Percentiles rank a stretch among this genome's conserved stretches.
Conservation (phyloP, 2,797 vertebrate species). For the Anas acuta region DNA sequence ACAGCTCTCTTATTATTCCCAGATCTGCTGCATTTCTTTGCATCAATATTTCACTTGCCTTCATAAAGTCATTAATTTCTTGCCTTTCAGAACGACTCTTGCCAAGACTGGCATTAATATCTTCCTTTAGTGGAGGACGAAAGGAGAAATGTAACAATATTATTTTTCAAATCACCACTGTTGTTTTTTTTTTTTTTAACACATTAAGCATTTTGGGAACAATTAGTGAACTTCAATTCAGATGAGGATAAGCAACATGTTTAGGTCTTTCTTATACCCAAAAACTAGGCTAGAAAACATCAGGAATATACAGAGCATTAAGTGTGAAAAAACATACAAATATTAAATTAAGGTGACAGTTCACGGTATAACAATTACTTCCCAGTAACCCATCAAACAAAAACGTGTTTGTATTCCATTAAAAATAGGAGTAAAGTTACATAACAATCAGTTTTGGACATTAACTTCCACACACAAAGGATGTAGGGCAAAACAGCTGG, state of each 20-base stretch:
- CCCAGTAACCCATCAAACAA: neutral
- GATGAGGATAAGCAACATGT: neutral
- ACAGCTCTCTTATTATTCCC: constrained; percentile 79
- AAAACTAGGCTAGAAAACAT: neutral
- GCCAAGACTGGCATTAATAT: constrained; percentile 74
- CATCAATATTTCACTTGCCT: constrained; percentile 81
- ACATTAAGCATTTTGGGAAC: neutral
- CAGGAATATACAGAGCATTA: neutral
- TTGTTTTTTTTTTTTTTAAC: neutral
- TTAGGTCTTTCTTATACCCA: neutral
- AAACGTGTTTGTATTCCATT: neutral
- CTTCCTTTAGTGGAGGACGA: constrained; percentile 71
- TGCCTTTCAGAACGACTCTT: constrained; percentile 70
- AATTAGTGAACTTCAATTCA: neutral
- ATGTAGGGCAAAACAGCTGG: neutral
- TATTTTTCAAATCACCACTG: neutral
- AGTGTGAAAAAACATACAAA: neutral
- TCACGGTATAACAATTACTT: neutral
- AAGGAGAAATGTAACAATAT: neutral
- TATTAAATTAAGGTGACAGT: neutral
- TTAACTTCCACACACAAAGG: neutral
- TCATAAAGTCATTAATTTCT: constrained; percentile 80
- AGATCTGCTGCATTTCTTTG: constrained; percentile 82
- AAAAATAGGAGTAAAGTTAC: neutral
- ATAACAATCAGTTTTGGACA: neutral